Evolutionary conservation across 2,113 vertebrate genomes (phyloP).

Genomic region (Stercorarius parasiticus): DNA sequence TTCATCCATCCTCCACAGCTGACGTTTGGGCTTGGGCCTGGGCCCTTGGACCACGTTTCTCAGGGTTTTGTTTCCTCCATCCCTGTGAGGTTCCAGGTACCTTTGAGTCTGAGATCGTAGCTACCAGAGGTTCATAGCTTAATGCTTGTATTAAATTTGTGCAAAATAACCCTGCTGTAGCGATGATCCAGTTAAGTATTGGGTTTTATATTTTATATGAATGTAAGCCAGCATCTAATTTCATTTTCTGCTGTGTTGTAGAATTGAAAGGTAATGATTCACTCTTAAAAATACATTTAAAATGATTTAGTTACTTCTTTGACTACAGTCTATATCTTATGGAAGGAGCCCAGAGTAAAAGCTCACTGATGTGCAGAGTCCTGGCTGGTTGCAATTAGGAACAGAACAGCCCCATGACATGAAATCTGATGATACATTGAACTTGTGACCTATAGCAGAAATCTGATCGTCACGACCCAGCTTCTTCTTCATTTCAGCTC

Average conservation of each 20-base stretch:
- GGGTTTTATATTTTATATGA: not conserved
- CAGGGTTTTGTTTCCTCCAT: not conserved
- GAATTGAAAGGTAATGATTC: conserved; percentile 11
- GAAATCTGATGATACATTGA: conserved; percentile 30
- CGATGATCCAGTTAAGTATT: not conserved
- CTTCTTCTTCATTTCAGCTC: conserved; percentile 28
- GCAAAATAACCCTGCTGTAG: not conserved
- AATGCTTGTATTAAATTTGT: not conserved
- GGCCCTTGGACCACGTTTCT: not conserved
- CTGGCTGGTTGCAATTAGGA: conserved; percentile 22
- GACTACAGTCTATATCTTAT: not conserved
- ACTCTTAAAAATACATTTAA: not conserved
- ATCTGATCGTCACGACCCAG: not conserved
- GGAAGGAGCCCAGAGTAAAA: not conserved
- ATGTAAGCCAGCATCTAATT: not conserved
- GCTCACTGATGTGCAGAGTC: not conserved
- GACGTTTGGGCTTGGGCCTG: not conserved
- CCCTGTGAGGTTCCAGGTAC: not conserved
- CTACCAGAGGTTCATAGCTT: not conserved
- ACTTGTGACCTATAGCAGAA: conserved; percentile 53
- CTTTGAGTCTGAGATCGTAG: not conserved
- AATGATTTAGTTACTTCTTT: not conserved
- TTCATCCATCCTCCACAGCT: not conserved
- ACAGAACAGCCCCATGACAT: conserved; percentile 10
- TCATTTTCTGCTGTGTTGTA: not conserved